Conservation (phyloP, 2,113 vertebrate species). For the Daphoenositta chrysoptera region DNA sequence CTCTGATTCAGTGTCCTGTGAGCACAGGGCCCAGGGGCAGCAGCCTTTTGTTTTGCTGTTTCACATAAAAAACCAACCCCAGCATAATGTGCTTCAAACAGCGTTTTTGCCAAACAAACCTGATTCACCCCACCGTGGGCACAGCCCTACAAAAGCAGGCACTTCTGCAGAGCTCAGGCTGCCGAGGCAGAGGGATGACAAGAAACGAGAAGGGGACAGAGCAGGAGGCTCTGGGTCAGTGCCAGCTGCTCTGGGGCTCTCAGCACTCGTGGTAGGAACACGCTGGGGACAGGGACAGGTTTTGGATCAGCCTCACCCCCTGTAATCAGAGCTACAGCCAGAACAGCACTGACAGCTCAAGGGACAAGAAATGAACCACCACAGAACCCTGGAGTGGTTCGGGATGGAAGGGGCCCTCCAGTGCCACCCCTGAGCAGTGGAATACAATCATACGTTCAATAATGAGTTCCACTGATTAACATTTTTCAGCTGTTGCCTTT, state of each 20-base stretch:
- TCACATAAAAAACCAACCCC: background rate
- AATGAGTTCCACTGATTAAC: background rate
- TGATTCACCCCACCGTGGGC: background rate
- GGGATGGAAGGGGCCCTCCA: background rate
- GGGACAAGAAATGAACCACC: background rate
- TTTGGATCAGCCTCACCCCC: background rate
- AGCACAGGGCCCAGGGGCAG: background rate
- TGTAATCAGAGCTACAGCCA: background rate
- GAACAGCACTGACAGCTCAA: background rate
- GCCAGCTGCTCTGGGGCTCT: background rate
- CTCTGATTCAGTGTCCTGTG: background rate
- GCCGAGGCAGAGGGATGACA: background rate
- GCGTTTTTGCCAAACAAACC: background rate
- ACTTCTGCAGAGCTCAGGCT: background rate
- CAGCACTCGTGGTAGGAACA: background rate
- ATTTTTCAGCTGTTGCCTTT: background rate
- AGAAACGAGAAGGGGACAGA: background rate
- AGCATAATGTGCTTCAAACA: background rate
- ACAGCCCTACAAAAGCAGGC: fast-evolving
- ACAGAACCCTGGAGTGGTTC: fast-evolving
- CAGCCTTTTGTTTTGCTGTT: background rate
- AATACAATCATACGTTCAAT: fast-evolving
- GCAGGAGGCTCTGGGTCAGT: background rate
- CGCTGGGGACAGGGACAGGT: fast-evolving
- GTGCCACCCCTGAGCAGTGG: background rate